Percentiles rank a stretch among this genome's conserved stretches.
These are phyloP conservation scores for Asteroscopus sphinx DNA, from an alignment of 2,888 invertebrate species.

Conservation along the genomic window DNA sequence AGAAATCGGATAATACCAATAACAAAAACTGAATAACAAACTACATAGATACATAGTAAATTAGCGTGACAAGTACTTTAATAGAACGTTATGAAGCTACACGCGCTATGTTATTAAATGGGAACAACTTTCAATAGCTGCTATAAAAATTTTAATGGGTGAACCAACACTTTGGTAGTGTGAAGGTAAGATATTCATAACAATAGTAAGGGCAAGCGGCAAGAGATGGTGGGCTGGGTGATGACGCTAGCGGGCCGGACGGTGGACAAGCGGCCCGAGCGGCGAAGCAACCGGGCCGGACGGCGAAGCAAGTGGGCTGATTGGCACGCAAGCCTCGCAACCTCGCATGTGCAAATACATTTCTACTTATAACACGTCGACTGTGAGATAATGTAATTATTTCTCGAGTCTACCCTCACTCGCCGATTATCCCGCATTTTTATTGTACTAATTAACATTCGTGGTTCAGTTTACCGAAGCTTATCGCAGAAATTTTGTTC, in stretches of 20 bases:
- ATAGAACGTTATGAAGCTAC: conserved; percentile 35
- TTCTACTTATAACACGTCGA: conserved; percentile 68
- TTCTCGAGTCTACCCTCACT: conserved; percentile 59
- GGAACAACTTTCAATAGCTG: conserved; percentile 47
- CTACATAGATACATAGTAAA: conserved; percentile 8
- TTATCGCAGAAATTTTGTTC: conserved; percentile 55
- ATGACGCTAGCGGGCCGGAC: not conserved
- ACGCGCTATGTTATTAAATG: conserved; percentile 38
- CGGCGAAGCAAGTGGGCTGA: conserved; percentile 21
- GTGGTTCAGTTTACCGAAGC: conserved; percentile 54
- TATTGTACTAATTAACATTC: conserved; percentile 65
- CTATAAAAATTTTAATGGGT: conserved; percentile 59
- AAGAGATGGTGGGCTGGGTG: conserved; percentile 19
- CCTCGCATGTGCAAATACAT: conserved; percentile 73
- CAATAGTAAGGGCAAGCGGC: conserved; percentile 56
- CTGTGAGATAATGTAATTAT: conserved; percentile 80
- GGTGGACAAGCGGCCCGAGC: conserved; percentile 11
- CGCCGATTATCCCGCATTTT: conserved; percentile 64
- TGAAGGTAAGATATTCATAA: conserved; percentile 61
- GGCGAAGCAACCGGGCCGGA: not conserved
- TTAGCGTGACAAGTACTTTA: conserved; percentile 15
- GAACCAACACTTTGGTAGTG: conserved; percentile 50
- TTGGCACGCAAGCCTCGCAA: conserved; percentile 62
- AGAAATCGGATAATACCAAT: not conserved
- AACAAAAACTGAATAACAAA: conserved; percentile 3